Percentiles rank a stretch among this genome's conserved stretches.
Conservation (phyloP, 2,888 invertebrate genomes). For the Lithosia quadra region DNA sequence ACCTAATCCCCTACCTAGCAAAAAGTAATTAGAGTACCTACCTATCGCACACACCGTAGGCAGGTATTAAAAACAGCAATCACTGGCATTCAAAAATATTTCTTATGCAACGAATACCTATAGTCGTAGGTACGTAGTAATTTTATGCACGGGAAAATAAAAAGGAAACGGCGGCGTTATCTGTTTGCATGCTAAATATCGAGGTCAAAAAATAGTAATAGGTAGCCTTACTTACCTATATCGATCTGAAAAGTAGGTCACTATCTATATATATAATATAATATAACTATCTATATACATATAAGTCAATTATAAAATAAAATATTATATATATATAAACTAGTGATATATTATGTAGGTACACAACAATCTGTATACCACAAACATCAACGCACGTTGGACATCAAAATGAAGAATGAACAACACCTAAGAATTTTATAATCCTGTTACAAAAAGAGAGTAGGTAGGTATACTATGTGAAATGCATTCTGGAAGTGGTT, state of each 20-base stretch:
- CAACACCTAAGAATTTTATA: conserved; percentile 15
- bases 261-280: too few relatives aligned
- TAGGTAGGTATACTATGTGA: conserved; percentile 33
- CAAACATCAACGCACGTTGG: conserved; percentile 25
- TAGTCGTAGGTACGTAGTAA: neutral
- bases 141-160: conserved; percentile 11
- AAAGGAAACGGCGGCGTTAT: conserved; percentile 34
- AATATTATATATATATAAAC: conserved; percentile 30
- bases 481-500: conserved; percentile 61
- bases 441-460: conserved; percentile 38
- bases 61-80: conserved; percentile 1
- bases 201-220: conserved; percentile 45
- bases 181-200: conserved; percentile 48
- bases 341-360: conserved; percentile 7
- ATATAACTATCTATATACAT: conserved; percentile 14
- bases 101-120: neutral
- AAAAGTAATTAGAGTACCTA: conserved; percentile 8
- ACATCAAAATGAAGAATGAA: conserved; percentile 2
- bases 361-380: conserved; percentile 12
- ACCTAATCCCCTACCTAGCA: neutral
- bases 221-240: conserved; percentile 13
- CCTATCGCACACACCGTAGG: conserved; percentile 1
- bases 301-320: conserved; percentile 29
- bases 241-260: conserved; percentile 47
- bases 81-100: neutral